These are phyloP conservation scores for Neotoma lepida DNA, from an alignment of 2,113 vertebrate genomes.

Conservation along the genomic window DNA sequence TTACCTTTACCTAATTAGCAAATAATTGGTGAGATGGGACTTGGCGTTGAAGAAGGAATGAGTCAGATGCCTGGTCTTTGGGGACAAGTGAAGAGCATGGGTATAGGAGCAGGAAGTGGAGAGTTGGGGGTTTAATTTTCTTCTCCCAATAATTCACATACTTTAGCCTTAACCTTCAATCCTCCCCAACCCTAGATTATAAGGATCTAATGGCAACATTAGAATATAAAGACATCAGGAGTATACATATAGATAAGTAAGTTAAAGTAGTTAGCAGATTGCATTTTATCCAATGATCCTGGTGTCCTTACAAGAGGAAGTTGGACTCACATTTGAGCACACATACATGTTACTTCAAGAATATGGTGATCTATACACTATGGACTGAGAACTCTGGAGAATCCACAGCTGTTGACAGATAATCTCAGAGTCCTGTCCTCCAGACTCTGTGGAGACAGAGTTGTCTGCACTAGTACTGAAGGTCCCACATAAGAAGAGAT, in stretches of 20 bases:
- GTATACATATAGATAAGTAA: not conserved
- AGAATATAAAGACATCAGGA: not conserved
- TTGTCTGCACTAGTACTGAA: too few relatives aligned
- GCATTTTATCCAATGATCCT: not conserved
- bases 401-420: too few relatives aligned
- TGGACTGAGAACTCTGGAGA: too few relatives aligned
- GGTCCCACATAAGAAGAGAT: not conserved
- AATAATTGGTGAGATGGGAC: not conserved
- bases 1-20: too few relatives aligned
- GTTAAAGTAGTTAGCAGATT: not conserved
- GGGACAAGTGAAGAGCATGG: too few relatives aligned
- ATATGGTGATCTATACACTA: not conserved
- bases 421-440: too few relatives aligned
- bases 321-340: not conserved
- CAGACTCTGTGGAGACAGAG: not conserved
- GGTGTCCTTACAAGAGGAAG: not conserved
- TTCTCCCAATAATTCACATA: not conserved
- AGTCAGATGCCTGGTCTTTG: not conserved
- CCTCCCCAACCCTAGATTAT: not conserved
- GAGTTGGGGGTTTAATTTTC: not conserved
- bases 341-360: not conserved
- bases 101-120: rapidly evolving
- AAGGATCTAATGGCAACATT: not conserved
- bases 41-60: not conserved
- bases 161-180: too few relatives aligned